These are phyloP conservation scores for Automeris io DNA, from an alignment of 2,888 invertebrate genomes.

Conservation along the genomic window DNA sequence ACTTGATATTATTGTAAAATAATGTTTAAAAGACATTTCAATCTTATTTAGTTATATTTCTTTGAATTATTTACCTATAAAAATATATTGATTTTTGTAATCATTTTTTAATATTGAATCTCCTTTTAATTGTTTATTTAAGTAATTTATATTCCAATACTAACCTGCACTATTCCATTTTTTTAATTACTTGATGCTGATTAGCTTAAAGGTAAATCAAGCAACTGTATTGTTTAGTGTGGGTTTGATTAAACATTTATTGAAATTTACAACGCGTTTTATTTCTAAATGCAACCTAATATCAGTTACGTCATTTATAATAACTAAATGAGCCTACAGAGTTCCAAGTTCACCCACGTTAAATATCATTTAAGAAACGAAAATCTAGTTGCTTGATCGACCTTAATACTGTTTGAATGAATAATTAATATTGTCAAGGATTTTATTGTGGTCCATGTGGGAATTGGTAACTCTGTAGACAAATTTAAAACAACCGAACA, in stretches of 20 bases:
- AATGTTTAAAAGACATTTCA: too few relatives aligned
- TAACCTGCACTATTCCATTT: conserved; percentile 1
- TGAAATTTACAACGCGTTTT: conserved; percentile 49
- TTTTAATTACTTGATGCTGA: too few relatives aligned
- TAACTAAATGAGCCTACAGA: conserved; percentile 41
- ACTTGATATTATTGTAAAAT: too few relatives aligned
- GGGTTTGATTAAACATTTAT: conserved; percentile 62
- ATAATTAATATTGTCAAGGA: conserved; percentile 25
- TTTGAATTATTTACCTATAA: too few relatives aligned
- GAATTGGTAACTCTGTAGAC: conserved; percentile 54
- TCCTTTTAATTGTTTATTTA: neutral
- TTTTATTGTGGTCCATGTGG: conserved; percentile 22
- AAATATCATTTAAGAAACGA: conserved; percentile 22
- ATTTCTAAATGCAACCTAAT: conserved; percentile 32
- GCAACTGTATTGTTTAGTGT: conserved; percentile 58
- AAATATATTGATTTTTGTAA: too few relatives aligned
- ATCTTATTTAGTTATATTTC: too few relatives aligned
- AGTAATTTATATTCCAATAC: neutral
- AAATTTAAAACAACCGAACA: conserved; percentile 9
- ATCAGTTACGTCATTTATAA: conserved; percentile 19
- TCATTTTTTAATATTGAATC: neutral
- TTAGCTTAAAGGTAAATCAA: conserved; percentile 59
- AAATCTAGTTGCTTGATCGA: conserved; percentile 66
- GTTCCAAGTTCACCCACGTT: conserved; percentile 57
- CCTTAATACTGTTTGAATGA: conserved; percentile 43